A percentile compares a stretch with the other conserved stretches of the same genome.
Evolutionary conservation across 1,140 invertebrate genomes (phyloP).

Genomic region (Eufriesea mexicana): DNA sequence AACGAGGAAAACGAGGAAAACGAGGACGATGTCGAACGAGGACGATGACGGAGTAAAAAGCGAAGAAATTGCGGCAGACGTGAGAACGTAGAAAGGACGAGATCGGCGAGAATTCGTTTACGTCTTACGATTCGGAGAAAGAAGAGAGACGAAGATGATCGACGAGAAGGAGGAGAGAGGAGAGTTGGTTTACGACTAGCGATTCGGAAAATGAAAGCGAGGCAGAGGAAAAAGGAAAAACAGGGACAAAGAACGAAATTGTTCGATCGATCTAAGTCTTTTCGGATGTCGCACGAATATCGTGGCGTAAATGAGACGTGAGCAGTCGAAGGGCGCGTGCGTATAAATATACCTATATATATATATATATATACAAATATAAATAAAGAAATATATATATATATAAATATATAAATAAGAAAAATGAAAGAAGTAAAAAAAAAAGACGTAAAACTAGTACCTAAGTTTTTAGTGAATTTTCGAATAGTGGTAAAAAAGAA

Average conservation of each 20-base stretch:
- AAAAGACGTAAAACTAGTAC: slow-evolving; percentile 69
- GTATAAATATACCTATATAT: slow-evolving; percentile 45
- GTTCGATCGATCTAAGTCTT: slow-evolving; percentile 22
- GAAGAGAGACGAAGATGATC: slow-evolving; percentile 23
- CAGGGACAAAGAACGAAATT: not conserved
- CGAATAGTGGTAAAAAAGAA: slow-evolving; percentile 67
- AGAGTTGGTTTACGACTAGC: slow-evolving; percentile 18
- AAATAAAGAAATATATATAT: slow-evolving; percentile 42
- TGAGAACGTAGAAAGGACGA: slow-evolving; percentile 1
- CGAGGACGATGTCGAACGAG: not conserved
- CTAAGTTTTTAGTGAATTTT: slow-evolving; percentile 79
- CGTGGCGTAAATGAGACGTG: slow-evolving; percentile 33
- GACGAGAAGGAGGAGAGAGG: not conserved
- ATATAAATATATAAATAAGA: slow-evolving; percentile 52
- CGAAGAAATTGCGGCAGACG: not conserved
- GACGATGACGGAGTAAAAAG: slow-evolving; percentile 25
- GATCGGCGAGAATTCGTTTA: slow-evolving; percentile 19
- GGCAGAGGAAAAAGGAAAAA: slow-evolving; percentile 3
- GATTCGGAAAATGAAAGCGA: not conserved
- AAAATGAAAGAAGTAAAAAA: slow-evolving; percentile 54
- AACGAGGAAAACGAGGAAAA: not conserved
- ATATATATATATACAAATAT: slow-evolving; percentile 15
- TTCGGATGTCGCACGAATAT: slow-evolving; percentile 27
- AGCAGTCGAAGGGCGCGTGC: slow-evolving; percentile 46
- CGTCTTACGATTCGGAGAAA: slow-evolving; percentile 22